These are phyloP conservation scores for Stenchaetothrips biformis DNA, from an alignment of 2,888 invertebrate species.

Conservation along the genomic window DNA sequence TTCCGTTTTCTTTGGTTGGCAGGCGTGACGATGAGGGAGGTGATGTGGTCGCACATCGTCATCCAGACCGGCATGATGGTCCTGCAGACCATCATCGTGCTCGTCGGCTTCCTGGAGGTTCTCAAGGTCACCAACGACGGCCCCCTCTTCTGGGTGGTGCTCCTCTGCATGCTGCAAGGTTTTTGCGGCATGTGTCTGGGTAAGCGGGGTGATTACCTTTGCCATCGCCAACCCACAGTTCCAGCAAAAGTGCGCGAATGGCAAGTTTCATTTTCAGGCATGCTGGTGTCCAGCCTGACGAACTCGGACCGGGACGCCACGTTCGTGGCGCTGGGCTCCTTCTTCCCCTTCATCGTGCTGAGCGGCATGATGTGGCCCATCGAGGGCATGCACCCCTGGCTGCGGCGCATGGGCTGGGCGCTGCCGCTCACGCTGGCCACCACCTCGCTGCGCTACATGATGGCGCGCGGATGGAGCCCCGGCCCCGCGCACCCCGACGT, in stretches of 20 bases:
- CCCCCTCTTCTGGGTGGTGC: conserved; percentile 36
- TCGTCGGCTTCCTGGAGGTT: conserved; percentile 39
- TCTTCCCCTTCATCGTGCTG: conserved; percentile 36
- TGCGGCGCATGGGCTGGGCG: conserved; percentile 55
- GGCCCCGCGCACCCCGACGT: conserved; percentile 56
- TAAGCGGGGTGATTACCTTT: conserved; percentile 31
- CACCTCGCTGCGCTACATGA: conserved; percentile 45
- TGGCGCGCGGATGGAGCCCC: conserved; percentile 69
- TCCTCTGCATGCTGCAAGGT: conserved; percentile 38
- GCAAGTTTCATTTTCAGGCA: conserved; percentile 33
- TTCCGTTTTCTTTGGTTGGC: conserved; percentile 28
- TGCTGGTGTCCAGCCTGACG: conserved; percentile 37
- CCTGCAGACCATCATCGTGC: conserved; percentile 39
- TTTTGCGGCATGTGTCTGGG: conserved; percentile 40
- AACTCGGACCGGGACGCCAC: conserved; percentile 37
- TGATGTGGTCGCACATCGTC: conserved; percentile 39
- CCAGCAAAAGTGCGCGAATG: background rate
- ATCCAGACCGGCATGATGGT: conserved; percentile 40
- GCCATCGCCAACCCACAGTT: background rate
- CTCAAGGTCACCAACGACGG: conserved; percentile 39
- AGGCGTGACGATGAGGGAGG: conserved; percentile 40
- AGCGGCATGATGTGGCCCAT: conserved; percentile 58
- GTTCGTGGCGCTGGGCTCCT: conserved; percentile 37
- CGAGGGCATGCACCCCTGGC: conserved; percentile 55
- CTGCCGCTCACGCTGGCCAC: conserved; percentile 73